Evolutionary conservation across 1,140 invertebrate species (phyloP), one percentile per base, ranked within the genome.

Genomic region (Sitobion miscanthi): DNA sequence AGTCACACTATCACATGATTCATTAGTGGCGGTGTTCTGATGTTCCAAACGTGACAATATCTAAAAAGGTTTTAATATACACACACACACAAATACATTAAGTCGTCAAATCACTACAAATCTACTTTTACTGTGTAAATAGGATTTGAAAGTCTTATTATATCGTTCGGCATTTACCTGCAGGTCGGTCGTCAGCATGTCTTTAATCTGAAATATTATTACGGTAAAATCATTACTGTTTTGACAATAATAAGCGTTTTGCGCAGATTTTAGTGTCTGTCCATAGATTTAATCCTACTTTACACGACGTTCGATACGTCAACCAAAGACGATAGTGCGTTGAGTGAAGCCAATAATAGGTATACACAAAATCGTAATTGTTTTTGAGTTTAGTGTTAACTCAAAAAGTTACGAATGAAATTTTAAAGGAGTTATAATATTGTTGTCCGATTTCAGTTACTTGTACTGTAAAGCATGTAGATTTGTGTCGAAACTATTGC

Each of bases 361-460:
- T n/a, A 38, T 38, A 35, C 0, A n/a, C 1, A 0, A n/a, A n/a
- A 69, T 14, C 1, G 0, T 69, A 17, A 23, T n/a, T n/a, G 5
- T 30, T 30, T 62, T 62, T 62, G 23, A 6, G 9, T 30, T 14
- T 0, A 25, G 14, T 14, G 30, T 17, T 69, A 17, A n/a, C n/a
- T 69, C n/a, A 17, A 77, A 77, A 77, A 77, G 17, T 2, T n/a
- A 77, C 14, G n/a, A 77, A n/a, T 0, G 11, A 5, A n/a, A n/a
- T 77, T 77, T 77, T 6, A n/a, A 77, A 30, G 3, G 5, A n/a
- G 30, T 30, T n/a, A 54, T 54, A 54, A 77, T 69, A n/a, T 69
- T n/a, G 14, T 77, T 77, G 7, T 77, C 6, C 14, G 14, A 77
- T n/a, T 6, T 77, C 62, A 17, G 30, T n/a, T n/a, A n/a, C 62